Evolutionary conservation across 92 coral and sea anemone genomes (phyloP).

Genomic region (Epizoanthus ramosus): DNA sequence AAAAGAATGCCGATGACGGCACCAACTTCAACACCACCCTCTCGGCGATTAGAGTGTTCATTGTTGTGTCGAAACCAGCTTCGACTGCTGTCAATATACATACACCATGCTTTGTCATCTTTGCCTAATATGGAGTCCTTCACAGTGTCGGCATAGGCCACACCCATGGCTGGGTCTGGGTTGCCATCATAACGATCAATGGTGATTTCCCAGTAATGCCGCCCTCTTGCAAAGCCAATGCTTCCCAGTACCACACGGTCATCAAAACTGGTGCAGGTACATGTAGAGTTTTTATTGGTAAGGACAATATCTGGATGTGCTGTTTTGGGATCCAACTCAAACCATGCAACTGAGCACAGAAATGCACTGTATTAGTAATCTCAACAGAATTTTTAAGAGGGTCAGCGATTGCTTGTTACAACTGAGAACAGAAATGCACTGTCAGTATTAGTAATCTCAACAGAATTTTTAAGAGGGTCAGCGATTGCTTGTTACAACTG

Average conservation of each 20-base stretch:
- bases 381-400: not conserved
- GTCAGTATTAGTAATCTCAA: not conserved
- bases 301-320: constrained; percentile 85
- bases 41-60: constrained; percentile 95
- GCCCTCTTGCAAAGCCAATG: constrained; percentile 93
- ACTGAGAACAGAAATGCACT: constrained; percentile 47
- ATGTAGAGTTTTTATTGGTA: constrained; percentile 81
- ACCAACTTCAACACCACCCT: constrained; percentile 94
- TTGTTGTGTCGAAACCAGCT: constrained; percentile 98
- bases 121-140: constrained; percentile 95
- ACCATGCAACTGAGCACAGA: constrained; percentile 82
- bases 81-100: constrained; percentile 98
- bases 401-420: constrained; percentile 2
- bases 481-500: constrained; percentile 44
- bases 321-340: constrained; percentile 81
- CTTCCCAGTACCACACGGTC: constrained; percentile 95
- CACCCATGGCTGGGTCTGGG: constrained; percentile 99
- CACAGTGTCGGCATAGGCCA: constrained; percentile 86
- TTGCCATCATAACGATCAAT: constrained; percentile 95
- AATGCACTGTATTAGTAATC: not conserved
- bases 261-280: constrained; percentile 90
- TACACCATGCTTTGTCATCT: constrained; percentile 95
- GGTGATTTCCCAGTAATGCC: constrained; percentile 97
- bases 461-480: not conserved
- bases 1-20: constrained; percentile 87